Evolutionary conservation across 2,797 vertebrate species (phyloP).

Genomic region (Phalloptychus januarius): DNA sequence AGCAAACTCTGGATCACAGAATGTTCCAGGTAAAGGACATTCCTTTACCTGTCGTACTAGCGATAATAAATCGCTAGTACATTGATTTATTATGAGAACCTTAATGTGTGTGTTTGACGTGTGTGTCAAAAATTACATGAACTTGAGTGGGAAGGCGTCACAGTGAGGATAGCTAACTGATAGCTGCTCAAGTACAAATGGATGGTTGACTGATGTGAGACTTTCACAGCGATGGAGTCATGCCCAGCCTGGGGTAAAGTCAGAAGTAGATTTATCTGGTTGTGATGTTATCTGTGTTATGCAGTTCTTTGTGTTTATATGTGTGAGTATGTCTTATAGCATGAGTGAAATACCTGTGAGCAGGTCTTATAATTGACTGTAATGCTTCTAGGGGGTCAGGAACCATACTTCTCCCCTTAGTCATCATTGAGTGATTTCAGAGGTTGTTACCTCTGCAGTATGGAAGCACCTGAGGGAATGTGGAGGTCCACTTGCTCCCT

Average conservation of each 20-base stretch:
- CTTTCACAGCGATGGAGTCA: slow-evolving; percentile 7
- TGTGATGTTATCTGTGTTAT: slow-evolving; percentile 25
- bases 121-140: slow-evolving; percentile 4
- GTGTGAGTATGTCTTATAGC: not conserved
- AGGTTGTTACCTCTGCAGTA: slow-evolving; percentile 28
- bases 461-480: slow-evolving; percentile 34
- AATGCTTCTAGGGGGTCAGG: slow-evolving; percentile 56
- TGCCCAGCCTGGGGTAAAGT: slow-evolving; percentile 29
- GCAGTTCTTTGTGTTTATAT: slow-evolving; percentile 2
- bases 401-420: slow-evolving; percentile 58
- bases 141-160: not conserved
- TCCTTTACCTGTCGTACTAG: too few relatives aligned
- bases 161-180: not conserved
- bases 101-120: not conserved
- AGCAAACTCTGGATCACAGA: not conserved
- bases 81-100: not conserved
- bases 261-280: slow-evolving; percentile 27
- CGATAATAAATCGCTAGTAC: not conserved
- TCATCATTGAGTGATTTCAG: slow-evolving; percentile 63
- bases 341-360: slow-evolving; percentile 34
- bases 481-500: slow-evolving; percentile 51
- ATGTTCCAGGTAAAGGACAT: not conserved
- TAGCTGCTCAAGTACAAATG: not conserved
- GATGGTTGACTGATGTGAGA: slow-evolving; percentile 2
- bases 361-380: slow-evolving; percentile 37